Evolutionary conservation across 2,888 invertebrate genomes (phyloP).

Genomic region (Coleophora flavipennella): DNA sequence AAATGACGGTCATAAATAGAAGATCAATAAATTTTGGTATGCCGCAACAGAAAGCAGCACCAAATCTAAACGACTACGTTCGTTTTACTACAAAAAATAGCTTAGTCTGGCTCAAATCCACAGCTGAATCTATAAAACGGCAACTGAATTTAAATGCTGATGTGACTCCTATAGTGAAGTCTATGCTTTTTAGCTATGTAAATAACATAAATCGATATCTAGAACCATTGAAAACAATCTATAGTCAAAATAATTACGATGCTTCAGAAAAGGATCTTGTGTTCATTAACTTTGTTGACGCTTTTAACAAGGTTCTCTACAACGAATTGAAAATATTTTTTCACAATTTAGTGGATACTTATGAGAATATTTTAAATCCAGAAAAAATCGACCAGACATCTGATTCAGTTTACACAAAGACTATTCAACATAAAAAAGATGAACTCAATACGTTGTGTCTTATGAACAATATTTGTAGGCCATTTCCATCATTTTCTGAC

Average conservation of each 20-base stretch:
- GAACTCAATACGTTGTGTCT: conserved; percentile 25
- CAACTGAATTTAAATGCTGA: no score
- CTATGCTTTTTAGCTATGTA: no score
- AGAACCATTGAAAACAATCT: no score
- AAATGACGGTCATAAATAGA: no score
- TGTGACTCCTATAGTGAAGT: no score
- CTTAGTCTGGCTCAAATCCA: no score
- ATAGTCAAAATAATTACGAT: not conserved
- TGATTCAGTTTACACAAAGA: conserved; percentile 14
- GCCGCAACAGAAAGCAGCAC: no score
- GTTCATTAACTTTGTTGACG: conserved; percentile 23
- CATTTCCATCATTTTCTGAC: conserved; percentile 30
- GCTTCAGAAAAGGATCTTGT: conserved; percentile 20
- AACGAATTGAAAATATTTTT: conserved; percentile 16
- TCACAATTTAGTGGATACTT: conserved; percentile 12
- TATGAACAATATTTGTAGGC: conserved; percentile 23
- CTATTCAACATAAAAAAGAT: conserved; percentile 19
- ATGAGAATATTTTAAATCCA: not conserved
- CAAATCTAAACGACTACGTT: no score
- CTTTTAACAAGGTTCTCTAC: conserved; percentile 17
- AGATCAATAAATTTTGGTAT: no score
- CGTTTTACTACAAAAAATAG: no score
- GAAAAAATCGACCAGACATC: not conserved
- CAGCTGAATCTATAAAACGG: no score
- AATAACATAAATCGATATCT: no score